These are phyloP conservation scores for Craseonycteris thonglongyai DNA, from an alignment of 2,113 vertebrate species.

Conservation along the genomic window DNA sequence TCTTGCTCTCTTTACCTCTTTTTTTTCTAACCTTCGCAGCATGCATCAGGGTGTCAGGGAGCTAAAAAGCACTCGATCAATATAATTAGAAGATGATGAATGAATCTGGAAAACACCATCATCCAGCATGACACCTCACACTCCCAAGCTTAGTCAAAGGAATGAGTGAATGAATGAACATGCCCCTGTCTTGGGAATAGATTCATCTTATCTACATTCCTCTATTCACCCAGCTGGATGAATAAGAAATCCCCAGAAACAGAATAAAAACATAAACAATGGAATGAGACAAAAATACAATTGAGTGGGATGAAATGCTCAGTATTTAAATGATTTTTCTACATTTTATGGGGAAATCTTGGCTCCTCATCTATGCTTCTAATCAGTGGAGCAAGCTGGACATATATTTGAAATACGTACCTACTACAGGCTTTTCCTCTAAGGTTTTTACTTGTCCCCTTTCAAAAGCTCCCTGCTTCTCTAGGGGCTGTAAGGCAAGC, in stretches of 20 bases:
- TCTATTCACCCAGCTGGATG: neutral
- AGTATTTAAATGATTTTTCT: neutral
- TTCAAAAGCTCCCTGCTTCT: neutral
- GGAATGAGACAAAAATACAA: conserved; percentile 3
- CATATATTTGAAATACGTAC: neutral
- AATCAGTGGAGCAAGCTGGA: neutral
- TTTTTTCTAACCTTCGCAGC: neutral
- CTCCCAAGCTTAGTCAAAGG: neutral
- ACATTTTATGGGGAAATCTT: neutral
- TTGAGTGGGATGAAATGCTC: neutral
- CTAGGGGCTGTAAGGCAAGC: neutral
- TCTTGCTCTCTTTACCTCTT: neutral
- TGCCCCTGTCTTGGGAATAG: neutral
- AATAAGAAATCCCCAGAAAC: neutral
- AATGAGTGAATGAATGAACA: neutral
- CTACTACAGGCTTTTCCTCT: neutral
- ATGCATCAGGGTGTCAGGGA: neutral
- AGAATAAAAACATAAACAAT: neutral
- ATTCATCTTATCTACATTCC: neutral
- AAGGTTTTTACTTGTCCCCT: neutral
- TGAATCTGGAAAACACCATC: neutral
- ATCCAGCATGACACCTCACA: neutral
- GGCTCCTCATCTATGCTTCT: neutral
- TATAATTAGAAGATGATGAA: neutral
- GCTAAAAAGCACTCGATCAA: neutral